phyloP scores from a whole-genome alignment of 2,888 invertebrate genomes.

The Papilio elwesi region DNA sequence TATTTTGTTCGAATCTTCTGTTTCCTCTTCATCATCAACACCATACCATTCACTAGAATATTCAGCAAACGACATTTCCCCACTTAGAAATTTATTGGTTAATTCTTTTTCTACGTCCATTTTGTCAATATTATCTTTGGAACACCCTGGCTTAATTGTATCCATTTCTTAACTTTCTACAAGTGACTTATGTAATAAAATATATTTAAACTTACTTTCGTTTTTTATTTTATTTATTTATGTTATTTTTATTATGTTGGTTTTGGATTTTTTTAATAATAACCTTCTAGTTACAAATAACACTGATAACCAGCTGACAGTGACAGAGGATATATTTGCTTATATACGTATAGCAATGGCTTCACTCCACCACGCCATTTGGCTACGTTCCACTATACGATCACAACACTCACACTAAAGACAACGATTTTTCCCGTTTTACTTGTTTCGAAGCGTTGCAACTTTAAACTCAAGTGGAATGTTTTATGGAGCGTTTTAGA shows the following conservation, averaged over 20 bases:
- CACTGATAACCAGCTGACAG: neutral
- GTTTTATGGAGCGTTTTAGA: too few relatives aligned
- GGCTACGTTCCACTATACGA: too few relatives aligned
- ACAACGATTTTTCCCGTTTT: too few relatives aligned
- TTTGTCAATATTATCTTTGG: conserved; percentile 47
- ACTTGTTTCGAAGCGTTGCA: too few relatives aligned
- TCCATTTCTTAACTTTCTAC: conserved; percentile 45
- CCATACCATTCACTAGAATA: conserved; percentile 85
- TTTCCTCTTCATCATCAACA: conserved; percentile 72
- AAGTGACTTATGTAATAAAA: conserved; percentile 20
- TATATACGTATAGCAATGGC: too few relatives aligned
- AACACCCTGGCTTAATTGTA: conserved; percentile 42
- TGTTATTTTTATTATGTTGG: neutral
- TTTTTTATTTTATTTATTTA: conserved; percentile 7
- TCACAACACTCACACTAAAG: too few relatives aligned
- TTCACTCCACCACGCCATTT: too few relatives aligned
- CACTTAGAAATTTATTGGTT: conserved; percentile 88
- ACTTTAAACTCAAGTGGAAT: too few relatives aligned
- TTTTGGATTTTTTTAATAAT: neutral
- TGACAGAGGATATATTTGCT: too few relatives aligned
- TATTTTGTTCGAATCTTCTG: conserved; percentile 70
- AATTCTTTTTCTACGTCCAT: conserved; percentile 80
- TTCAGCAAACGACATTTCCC: conserved; percentile 89
- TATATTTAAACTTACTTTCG: conserved; percentile 18
- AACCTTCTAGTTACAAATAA: conserved; percentile 1